phyloP scores from a whole-genome alignment of 2,797 vertebrate genomes.

The Morelia viridis region DNA sequence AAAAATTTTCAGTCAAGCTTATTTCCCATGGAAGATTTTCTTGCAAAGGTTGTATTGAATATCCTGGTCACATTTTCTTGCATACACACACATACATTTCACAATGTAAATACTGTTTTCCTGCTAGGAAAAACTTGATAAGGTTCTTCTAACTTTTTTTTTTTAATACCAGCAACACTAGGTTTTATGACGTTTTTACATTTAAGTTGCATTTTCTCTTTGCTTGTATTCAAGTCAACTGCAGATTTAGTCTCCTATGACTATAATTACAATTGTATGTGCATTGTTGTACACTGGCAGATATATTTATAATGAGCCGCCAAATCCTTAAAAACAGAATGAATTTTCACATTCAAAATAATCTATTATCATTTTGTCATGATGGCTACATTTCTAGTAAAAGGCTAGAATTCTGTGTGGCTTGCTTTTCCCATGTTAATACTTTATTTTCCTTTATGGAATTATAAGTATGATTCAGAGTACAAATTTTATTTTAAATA shows the following conservation, averaged over 20 bases:
- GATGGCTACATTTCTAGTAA: neutral
- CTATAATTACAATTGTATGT: conserved; percentile 24
- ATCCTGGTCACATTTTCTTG: neutral
- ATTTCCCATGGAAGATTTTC: conserved; percentile 11
- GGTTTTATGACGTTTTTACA: conserved; percentile 12
- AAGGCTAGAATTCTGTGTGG: neutral
- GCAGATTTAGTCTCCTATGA: conserved; percentile 5
- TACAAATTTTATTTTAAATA: neutral
- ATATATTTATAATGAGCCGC: conserved; percentile 14
- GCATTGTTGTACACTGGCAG: neutral
- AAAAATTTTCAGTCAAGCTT: neutral
- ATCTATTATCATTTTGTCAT: conserved; percentile 14
- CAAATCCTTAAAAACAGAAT: neutral
- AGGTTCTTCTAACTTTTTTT: neutral
- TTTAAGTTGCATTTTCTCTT: neutral
- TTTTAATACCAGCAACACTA: neutral
- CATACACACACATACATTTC: neutral
- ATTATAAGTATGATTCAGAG: neutral
- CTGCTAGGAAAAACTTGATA: neutral
- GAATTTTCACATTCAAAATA: neutral
- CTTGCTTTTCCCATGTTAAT: neutral
- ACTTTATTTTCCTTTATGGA: neutral
- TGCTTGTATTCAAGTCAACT: conserved; percentile 1
- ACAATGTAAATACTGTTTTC: neutral
- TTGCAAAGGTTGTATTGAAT: conserved; percentile 10